Base-by-base conservation (phyloP, 2,113 vertebrate species). In the Apteryx owenii region DNA sequence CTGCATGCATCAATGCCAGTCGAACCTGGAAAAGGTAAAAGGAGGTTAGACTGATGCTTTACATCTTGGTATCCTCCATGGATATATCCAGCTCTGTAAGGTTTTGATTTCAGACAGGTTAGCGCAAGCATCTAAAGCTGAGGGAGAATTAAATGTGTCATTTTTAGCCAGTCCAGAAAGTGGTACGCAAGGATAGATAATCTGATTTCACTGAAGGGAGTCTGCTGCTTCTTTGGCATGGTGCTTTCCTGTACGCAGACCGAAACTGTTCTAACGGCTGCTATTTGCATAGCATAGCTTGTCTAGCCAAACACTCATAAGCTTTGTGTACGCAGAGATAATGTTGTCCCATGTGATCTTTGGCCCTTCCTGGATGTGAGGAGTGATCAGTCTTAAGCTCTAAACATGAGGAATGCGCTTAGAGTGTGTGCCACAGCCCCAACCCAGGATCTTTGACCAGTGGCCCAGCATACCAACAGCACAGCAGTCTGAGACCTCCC, bases 1-100 rank as follows among this genome's bases (percentile, higher is more conserved):
- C 97, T 0, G 93, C 75, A 3, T 98, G 95, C 97, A 99, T 97
- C 80, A 98, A 92, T 6, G 97, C 98, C 95, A 99, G 89, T 50
- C 98, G 98, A 51, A 99, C 98, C 98, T 99, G 73, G 19, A 82
- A 91, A 65, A 46, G 0, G 62, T 33, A 85, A 85, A 64, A 23
- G 56, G 54, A 18, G 68, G 76, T 75, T n/a, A 31, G 56, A 33
- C 12, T 4, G 38, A 1, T 46, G 40, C 13, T 25, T 28, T 31
- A 3, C 21, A 2, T 33, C 44, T 36, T 2, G 2, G 38, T 8
- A 6, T 29, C 16, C 10, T 50, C n/a, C 4, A 2, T 15, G 58
- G 38, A 16, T 28, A 12, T 54, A 26, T 65, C 44, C 22, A 7
- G 1, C 8, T 38, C 28, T 28, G 33, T 3, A 19, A 2, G 10